These are phyloP conservation scores for Platalea minor DNA, from an alignment of 2,797 vertebrate species.

Conservation along the genomic window DNA sequence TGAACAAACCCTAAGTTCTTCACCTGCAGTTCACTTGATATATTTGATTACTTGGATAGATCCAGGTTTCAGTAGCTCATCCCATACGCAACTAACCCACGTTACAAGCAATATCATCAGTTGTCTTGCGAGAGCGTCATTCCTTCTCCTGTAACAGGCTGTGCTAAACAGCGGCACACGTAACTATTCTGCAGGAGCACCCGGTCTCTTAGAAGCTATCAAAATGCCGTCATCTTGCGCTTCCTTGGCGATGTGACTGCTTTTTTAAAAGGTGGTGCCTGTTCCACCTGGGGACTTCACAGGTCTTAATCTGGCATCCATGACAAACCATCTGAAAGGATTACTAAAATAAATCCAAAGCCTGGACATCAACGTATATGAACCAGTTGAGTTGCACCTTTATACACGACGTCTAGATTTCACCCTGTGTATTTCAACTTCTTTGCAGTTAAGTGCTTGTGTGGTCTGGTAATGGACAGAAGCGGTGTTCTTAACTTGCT, in stretches of 20 bases:
- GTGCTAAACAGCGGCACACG: background rate
- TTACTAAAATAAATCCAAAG: background rate
- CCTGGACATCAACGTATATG: background rate
- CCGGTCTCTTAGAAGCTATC: background rate
- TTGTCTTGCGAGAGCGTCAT: background rate
- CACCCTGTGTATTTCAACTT: background rate
- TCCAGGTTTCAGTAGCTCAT: background rate
- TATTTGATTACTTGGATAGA: background rate
- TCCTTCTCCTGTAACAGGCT: background rate
- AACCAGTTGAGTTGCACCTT: background rate
- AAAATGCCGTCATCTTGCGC: background rate
- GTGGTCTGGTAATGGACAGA: background rate
- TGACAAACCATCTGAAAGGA: background rate
- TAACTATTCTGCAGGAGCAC: background rate
- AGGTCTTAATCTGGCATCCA: background rate
- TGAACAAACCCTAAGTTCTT: background rate
- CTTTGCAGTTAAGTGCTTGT: background rate
- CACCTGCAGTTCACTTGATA: background rate
- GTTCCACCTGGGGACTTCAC: background rate
- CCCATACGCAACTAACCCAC: background rate
- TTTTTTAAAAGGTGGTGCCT: background rate
- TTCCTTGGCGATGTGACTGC: background rate
- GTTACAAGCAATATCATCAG: background rate
- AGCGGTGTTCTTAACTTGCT: background rate
- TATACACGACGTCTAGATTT: background rate